Evolutionary conservation across 2,888 invertebrate genomes (phyloP), one percentile per base, ranked within the genome.

Genomic region (Coronaproctus castanopsis): DNA sequence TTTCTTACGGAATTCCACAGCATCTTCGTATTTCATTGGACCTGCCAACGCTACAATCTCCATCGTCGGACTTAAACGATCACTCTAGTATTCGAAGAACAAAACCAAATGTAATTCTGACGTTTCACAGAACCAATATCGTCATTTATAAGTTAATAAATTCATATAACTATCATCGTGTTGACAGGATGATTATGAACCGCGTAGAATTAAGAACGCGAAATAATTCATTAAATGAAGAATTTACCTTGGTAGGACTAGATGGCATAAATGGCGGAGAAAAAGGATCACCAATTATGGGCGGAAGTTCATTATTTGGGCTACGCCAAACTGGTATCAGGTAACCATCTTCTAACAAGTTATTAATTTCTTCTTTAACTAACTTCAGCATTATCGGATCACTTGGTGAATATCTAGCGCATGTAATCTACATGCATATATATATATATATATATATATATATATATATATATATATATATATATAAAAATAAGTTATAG

Each of bases 31-130:
- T 51, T 80, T 79, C 91, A 93, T 92, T 20, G 95, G 95, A 0
- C 95, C 95, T 8, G 92, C 93, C 73, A 83, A 83, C 0, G 92
- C 93, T 67, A 80, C 80, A 64, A 89, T 84, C 75, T 86, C 84
- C 65, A 83, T 70, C 54, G 81, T 77, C 0, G 85, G 82, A 66
- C 78, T 80, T 10, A 85, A 21, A 21, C 22, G 54, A 24, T 56
- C 57, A 50, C n/a, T 54, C 57, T 61, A 48, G 48, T n/a, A 50
- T 21, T 0, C 49, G 59, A 50, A 57, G n/a, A 21, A 24, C 8
- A 21, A 54, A 21, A 50, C 14, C 49, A 21, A 22, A 55, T 2
- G 24, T 54, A 36, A 54, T 19, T 55, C 14, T 21, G 55, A n/a
- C n/a, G n/a, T n/a, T n/a, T n/a, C n/a, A n/a, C n/a, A n/a, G n/a